Percentiles rank a stretch among this genome's conserved stretches.
Evolutionary conservation across 2,888 invertebrate species (phyloP).

Genomic region (Nymphalis urticae): DNA sequence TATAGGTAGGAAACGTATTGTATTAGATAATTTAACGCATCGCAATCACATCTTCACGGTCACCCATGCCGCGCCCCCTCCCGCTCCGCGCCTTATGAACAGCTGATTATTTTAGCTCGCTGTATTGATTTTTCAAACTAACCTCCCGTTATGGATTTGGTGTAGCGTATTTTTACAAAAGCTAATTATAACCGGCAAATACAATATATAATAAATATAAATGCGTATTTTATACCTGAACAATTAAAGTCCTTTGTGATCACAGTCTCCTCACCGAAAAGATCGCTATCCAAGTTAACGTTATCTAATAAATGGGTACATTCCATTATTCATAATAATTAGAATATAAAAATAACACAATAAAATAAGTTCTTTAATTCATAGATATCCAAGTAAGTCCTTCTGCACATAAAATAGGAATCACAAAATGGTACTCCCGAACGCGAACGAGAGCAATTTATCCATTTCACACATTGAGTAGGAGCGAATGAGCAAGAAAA

Average conservation of each 20-base stretch:
- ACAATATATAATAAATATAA: conserved; percentile 43
- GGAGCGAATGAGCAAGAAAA: conserved; percentile 46
- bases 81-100: conserved; percentile 68
- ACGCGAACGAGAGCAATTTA: conserved; percentile 56
- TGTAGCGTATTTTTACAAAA: conserved; percentile 9
- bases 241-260: conserved; percentile 84
- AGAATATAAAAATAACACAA: conserved; percentile 50
- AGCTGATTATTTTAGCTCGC: conserved; percentile 78
- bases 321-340: conserved; percentile 82
- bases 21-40: conserved; percentile 49
- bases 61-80: conserved; percentile 64
- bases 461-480: conserved; percentile 48
- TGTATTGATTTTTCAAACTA: conserved; percentile 80
- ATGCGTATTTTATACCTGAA: conserved; percentile 78
- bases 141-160: conserved; percentile 51
- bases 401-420: conserved; percentile 43
- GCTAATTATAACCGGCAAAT: conserved; percentile 12
- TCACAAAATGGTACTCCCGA: conserved; percentile 40
- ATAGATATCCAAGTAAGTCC: conserved; percentile 53
- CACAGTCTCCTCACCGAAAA: conserved; percentile 73
- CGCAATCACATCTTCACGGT: conserved; percentile 69
- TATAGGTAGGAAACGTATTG: conserved; percentile 15
- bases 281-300: conserved; percentile 80
- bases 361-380: conserved; percentile 54
- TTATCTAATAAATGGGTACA: conserved; percentile 86